These are phyloP conservation scores for Agonopterix arenella DNA, from an alignment of 2,888 invertebrate species.

Conservation along the genomic window DNA sequence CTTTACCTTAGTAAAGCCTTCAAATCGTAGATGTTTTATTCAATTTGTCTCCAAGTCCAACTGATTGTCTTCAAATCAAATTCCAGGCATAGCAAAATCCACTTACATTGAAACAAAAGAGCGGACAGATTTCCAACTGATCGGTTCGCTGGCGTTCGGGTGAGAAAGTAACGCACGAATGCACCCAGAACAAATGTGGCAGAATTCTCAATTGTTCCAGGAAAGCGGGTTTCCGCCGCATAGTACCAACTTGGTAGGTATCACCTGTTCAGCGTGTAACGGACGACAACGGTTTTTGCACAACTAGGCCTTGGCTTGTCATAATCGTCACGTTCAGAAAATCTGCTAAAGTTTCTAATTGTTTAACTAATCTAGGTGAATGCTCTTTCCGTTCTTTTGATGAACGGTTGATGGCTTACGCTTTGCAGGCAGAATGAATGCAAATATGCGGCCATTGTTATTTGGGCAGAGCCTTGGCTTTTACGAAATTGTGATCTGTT, in stretches of 20 bases:
- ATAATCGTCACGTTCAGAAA: slow-evolving; percentile 3
- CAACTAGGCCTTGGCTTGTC: slow-evolving; percentile 48
- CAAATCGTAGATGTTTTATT: background rate
- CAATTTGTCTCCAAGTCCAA: background rate
- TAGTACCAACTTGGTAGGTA: slow-evolving; percentile 10
- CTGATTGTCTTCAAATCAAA: slow-evolving; percentile 1
- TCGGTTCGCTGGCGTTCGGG: slow-evolving; percentile 37
- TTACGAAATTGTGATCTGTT: too few species aligned
- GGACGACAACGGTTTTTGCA: slow-evolving; percentile 60
- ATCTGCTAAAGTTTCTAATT: slow-evolving; percentile 31
- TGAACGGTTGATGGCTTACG: background rate
- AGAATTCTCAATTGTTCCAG: slow-evolving; percentile 52
- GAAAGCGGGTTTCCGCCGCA: slow-evolving; percentile 39
- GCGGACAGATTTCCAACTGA: slow-evolving; percentile 40
- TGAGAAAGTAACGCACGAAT: slow-evolving; percentile 54
- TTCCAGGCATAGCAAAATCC: slow-evolving; percentile 4
- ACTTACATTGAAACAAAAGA: slow-evolving; percentile 19
- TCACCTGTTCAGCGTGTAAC: slow-evolving; percentile 31
- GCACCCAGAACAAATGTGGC: slow-evolving; percentile 47
- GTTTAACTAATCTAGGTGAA: slow-evolving; percentile 20
- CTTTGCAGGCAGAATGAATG: background rate
- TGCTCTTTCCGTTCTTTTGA: slow-evolving; percentile 10
- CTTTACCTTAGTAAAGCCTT: too few species aligned
- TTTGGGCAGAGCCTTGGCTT: too few species aligned
- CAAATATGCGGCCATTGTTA: too few species aligned